Evolutionary conservation across 2,113 vertebrate species (phyloP), one percentile per base, ranked within the genome.

Genomic region (Heliornis fulica): DNA sequence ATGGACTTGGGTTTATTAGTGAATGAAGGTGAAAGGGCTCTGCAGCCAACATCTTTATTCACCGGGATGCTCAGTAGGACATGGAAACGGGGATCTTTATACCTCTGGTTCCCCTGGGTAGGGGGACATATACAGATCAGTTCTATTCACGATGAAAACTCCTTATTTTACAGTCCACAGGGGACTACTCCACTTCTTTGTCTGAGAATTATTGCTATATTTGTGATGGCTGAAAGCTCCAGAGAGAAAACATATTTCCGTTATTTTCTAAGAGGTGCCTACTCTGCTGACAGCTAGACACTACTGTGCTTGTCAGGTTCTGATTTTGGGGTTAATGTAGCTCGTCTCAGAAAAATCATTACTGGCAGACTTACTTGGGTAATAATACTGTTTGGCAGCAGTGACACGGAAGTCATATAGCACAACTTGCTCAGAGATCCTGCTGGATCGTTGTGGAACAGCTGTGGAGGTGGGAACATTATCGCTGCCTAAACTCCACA

Each of bases 1-100:
- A 25, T 2, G 69, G 54, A 10, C 50, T 74, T 77, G 22, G n/a
- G 50, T 74, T 85, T 83, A 34, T 32, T 80, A 70, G 38, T 61
- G 54, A 83, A 88, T 54, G 66, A 83, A 97, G 82, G 81, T 88
- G 50, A 94, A 94, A 88, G n/a, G 59, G 32, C 70, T 53, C 54
- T 85, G 78, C 13, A 76, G 82, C 8, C 54, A 76, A 41, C 10
- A 41, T 61, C 12, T 85, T 61, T 69, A 40, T 82, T 79, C 70
- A 70, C 15, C n/a, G 28, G 11, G 51, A 41, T 63, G 29, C 20
- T 82, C 56, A 64, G 45, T 9, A 82, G 31, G 68, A 72, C 19
- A 15, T 9, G 6, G 72, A 72, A 83, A 83, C 9, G 59, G 38
- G 11, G 57, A 36, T 50, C 54, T 83, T 83, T 80, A 78, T 56